Evolutionary conservation across 2,113 vertebrate genomes (phyloP).

Genomic region (Anguilla rostrata): DNA sequence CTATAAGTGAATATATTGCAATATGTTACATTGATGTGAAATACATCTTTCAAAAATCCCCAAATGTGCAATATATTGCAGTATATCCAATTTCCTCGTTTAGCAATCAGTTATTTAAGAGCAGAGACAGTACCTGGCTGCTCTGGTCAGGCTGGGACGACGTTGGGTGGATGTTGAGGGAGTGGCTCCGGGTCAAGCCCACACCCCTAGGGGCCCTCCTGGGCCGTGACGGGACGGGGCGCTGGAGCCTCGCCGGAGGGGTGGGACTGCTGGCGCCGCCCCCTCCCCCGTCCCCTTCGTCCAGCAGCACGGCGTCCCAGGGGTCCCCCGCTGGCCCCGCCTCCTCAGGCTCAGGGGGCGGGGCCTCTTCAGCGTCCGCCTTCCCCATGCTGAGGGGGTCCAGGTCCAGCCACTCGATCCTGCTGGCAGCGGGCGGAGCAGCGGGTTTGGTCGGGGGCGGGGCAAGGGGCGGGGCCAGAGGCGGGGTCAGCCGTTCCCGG

Average conservation of each 20-base stretch:
- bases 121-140: constrained; percentile 72
- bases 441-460: constrained; percentile 46
- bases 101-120: not conserved
- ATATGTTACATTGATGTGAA: too few relatives aligned
- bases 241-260: constrained; percentile 60
- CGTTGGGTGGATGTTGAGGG: constrained; percentile 78
- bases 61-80: too few relatives aligned
- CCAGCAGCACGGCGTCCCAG: constrained; percentile 92
- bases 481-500: constrained; percentile 38
- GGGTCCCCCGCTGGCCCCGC: constrained; percentile 78
- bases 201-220: constrained; percentile 77
- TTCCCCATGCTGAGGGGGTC: constrained; percentile 89
- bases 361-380: constrained; percentile 72
- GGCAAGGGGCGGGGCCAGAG: constrained; percentile 51
- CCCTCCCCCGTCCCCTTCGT: constrained; percentile 71
- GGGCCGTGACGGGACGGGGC: constrained; percentile 40
- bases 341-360: constrained; percentile 42
- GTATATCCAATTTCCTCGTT: not conserved
- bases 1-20: too few relatives aligned
- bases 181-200: constrained; percentile 83
- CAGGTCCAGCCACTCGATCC: constrained; percentile 93
- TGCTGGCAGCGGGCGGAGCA: constrained; percentile 71
- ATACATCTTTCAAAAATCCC: too few relatives aligned
- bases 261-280: constrained; percentile 48
- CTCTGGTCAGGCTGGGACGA: constrained; percentile 67